Evolutionary conservation across 2,113 vertebrate genomes (phyloP).

Genomic region (Apistogramma diplotaenia): DNA sequence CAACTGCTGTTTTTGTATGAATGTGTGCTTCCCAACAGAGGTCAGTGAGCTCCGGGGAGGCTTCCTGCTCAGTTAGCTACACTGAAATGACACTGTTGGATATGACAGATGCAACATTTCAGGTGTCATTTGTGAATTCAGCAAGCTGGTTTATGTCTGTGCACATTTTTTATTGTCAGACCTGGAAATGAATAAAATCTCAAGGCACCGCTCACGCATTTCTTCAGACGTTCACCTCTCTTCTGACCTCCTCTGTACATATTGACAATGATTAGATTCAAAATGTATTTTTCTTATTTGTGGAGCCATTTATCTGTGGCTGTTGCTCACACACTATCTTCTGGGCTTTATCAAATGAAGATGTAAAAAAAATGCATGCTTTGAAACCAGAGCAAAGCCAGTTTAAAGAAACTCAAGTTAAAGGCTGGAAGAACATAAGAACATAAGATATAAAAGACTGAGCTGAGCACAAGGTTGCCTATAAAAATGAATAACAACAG

Average conservation of each 20-base stretch:
- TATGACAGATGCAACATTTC: not conserved
- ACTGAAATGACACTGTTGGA: not conserved
- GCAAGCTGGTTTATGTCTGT: not conserved
- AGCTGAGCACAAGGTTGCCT: not conserved
- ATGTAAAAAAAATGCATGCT: too few relatives aligned
- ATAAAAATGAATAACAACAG: not conserved
- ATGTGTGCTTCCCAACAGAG: not conserved
- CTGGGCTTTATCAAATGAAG: too few relatives aligned
- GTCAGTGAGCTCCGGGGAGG: not conserved
- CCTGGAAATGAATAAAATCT: not conserved
- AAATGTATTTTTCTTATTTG: not conserved
- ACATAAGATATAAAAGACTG: not conserved
- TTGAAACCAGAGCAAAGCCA: too few relatives aligned
- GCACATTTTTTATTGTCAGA: not conserved
- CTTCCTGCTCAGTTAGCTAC: not conserved
- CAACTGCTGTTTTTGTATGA: not conserved
- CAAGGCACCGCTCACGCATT: too few relatives aligned
- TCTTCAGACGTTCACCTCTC: too few relatives aligned
- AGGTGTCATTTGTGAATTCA: too few relatives aligned
- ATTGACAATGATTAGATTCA: not conserved
- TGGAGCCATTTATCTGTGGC: too few relatives aligned
- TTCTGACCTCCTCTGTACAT: too few relatives aligned
- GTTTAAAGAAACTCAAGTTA: too few relatives aligned
- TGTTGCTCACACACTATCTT: too few relatives aligned
- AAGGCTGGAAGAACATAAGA: too few relatives aligned